phyloP scores from a whole-genome alignment of 2,888 invertebrate genomes.

The Ochropacha duplaris region DNA sequence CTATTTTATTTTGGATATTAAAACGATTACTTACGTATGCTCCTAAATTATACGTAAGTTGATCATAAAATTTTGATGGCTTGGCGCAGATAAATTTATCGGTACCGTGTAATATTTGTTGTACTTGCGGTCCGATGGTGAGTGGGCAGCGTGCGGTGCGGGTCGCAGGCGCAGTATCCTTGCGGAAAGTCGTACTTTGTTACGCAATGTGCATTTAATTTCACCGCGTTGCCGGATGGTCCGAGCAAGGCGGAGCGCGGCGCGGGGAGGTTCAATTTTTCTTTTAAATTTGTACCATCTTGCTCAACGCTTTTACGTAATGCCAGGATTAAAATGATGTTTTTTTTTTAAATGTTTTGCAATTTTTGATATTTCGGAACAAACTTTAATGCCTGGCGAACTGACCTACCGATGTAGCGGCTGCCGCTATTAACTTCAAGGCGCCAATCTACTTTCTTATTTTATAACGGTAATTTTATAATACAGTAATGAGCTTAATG shows the following conservation, averaged over 20 bases:
- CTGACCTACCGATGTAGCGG: constrained; percentile 39
- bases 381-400: constrained; percentile 52
- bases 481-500: constrained; percentile 39
- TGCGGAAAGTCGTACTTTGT: constrained; percentile 48
- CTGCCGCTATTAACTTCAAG: constrained; percentile 31
- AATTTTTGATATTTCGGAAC: constrained; percentile 67
- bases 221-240: constrained; percentile 47
- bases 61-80: background rate
- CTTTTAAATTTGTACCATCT: constrained; percentile 67
- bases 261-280: constrained; percentile 41
- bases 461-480: constrained; percentile 43
- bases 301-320: constrained; percentile 72
- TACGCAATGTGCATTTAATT: constrained; percentile 59
- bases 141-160: constrained; percentile 7
- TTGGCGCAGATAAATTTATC: background rate
- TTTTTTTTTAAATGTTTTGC: constrained; percentile 66
- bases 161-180: constrained; percentile 36
- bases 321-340: constrained; percentile 67
- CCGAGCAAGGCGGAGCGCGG: constrained; percentile 23
- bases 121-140: background rate
- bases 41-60: background rate
- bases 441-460: constrained; percentile 60
- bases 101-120: background rate
- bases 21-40: background rate
- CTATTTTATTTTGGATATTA: background rate